Conservation (phyloP, 2,888 invertebrate genomes). For the Adineta ricciae region DNA sequence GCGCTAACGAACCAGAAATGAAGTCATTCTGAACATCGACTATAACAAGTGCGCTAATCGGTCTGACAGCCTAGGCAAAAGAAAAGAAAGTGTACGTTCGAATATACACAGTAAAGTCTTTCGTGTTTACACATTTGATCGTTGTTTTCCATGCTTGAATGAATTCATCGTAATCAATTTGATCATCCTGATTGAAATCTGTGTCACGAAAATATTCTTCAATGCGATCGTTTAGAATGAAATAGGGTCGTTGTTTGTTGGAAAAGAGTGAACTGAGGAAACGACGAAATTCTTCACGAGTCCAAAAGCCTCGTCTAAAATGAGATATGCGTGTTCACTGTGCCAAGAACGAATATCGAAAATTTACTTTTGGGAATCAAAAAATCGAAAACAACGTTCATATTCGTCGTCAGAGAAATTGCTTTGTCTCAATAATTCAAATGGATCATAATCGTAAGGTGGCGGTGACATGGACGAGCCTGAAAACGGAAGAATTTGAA, state of each 20-base stretch:
- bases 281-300: slow-evolving; percentile 37
- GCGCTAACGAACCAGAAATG: slow-evolving; percentile 77
- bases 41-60: slow-evolving; percentile 62
- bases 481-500: not conserved
- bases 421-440: not conserved
- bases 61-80: slow-evolving; percentile 12
- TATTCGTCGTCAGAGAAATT: not conserved
- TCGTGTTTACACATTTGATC: slow-evolving; percentile 39
- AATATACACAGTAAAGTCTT: not conserved
- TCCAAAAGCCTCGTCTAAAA: slow-evolving; percentile 38
- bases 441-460: not conserved
- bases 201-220: slow-evolving; percentile 38
- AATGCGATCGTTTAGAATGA: slow-evolving; percentile 35
- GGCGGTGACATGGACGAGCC: not conserved
- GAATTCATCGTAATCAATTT: slow-evolving; percentile 39
- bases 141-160: slow-evolving; percentile 39
- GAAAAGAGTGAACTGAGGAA: slow-evolving; percentile 37
- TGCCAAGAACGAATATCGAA: not conserved
- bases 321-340: not conserved
- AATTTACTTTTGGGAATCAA: not conserved
- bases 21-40: slow-evolving; percentile 94
- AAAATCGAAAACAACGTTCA: not conserved
- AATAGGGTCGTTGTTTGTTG: slow-evolving; percentile 35
- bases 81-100: not conserved
- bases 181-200: slow-evolving; percentile 40